phyloP scores from a whole-genome alignment of 1,140 invertebrate species.

The Lasaia peninsularis region DNA sequence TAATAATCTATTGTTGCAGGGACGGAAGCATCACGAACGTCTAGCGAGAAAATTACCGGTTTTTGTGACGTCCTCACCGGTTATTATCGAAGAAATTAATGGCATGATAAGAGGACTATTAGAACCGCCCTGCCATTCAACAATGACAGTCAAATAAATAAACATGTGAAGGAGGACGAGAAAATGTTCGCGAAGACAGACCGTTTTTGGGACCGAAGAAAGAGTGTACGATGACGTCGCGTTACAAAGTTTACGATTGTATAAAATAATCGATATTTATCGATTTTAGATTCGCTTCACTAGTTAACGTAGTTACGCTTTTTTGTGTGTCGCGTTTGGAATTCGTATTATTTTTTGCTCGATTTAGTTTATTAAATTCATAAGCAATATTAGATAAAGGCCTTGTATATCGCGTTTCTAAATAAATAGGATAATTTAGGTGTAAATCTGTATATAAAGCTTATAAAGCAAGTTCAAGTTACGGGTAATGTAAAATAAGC shows the following conservation, averaged over 20 bases:
- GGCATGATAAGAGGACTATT: slow-evolving; percentile 4
- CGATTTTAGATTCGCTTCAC: slow-evolving; percentile 37
- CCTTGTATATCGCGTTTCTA: slow-evolving; percentile 8
- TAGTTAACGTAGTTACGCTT: slow-evolving; percentile 42
- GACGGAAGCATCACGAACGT: slow-evolving; percentile 3
- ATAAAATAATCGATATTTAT: slow-evolving; percentile 55
- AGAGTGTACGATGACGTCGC: slow-evolving; percentile 57
- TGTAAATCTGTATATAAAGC: slow-evolving; percentile 17
- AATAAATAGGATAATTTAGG: slow-evolving; percentile 18
- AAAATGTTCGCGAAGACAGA: slow-evolving; percentile 57
- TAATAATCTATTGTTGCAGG: slow-evolving; percentile 17
- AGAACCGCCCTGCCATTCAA: slow-evolving; percentile 3
- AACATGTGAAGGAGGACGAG: slow-evolving; percentile 25
- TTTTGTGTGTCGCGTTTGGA: slow-evolving; percentile 49
- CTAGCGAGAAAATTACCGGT: slow-evolving; percentile 11
- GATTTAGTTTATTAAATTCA: slow-evolving; percentile 31
- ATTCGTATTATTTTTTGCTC: slow-evolving; percentile 39
- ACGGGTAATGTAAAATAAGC: not conserved
- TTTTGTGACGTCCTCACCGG: not conserved
- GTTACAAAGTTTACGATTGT: slow-evolving; percentile 39
- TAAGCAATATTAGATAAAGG: slow-evolving; percentile 64
- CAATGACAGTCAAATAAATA: slow-evolving; percentile 17
- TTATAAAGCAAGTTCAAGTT: slow-evolving; percentile 4
- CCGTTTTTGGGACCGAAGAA: slow-evolving; percentile 62
- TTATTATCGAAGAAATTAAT: slow-evolving; percentile 15